phyloP scores from a whole-genome alignment of 2,797 vertebrate species.

The Gambusia yucatana region DNA sequence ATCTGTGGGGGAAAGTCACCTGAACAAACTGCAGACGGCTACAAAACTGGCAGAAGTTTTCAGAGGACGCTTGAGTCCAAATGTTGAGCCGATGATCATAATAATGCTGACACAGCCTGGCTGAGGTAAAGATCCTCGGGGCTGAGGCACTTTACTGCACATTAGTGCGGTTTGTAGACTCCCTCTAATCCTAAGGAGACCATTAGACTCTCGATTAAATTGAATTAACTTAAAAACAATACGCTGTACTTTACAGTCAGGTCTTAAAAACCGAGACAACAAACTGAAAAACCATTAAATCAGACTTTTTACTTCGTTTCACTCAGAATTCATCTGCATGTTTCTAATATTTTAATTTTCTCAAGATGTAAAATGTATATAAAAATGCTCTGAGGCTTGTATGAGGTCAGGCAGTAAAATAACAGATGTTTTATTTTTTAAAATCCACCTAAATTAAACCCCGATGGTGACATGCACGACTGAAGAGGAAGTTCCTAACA shows the following conservation, averaged over 20 bases:
- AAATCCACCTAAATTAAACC: neutral
- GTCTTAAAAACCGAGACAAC: constrained; percentile 4
- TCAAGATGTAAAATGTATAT: neutral
- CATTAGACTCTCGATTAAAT: constrained; percentile 8
- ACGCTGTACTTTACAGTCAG: neutral
- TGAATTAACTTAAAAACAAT: constrained; percentile 5
- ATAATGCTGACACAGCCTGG: constrained; percentile 17
- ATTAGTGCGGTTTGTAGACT: neutral
- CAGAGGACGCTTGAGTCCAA: constrained; percentile 7
- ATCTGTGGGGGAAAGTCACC: neutral
- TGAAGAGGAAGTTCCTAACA: neutral
- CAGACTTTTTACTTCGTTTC: neutral
- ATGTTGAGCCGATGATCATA: constrained; percentile 14
- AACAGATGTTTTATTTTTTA: neutral
- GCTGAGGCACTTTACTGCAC: constrained; percentile 1
- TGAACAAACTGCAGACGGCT: constrained; percentile 1
- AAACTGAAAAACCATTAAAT: neutral
- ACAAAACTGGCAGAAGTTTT: neutral
- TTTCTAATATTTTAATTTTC: neutral
- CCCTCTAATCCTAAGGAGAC: neutral
- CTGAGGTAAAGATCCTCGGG: constrained; percentile 4
- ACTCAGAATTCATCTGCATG: neutral
- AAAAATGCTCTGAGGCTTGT: neutral
- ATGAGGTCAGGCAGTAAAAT: constrained; percentile 12
- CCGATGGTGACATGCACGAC: neutral